Conservation (phyloP, 2,888 invertebrate species). For the Oscheius sp. region DNA sequence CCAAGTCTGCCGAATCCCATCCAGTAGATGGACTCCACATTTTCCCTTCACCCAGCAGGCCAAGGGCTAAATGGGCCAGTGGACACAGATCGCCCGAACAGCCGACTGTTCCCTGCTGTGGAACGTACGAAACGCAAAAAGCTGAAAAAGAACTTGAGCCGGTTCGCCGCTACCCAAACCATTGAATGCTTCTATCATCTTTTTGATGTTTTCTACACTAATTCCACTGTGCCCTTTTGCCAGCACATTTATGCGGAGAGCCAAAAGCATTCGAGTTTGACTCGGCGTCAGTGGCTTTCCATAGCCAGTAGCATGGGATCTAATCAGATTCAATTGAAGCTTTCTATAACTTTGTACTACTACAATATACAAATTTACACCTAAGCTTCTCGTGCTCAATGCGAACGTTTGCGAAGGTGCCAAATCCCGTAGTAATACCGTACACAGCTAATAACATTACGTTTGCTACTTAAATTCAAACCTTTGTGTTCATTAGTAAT, state of each 20-base stretch:
- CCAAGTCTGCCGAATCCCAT: conserved; percentile 65
- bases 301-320: conserved; percentile 78
- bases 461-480: too few relatives aligned
- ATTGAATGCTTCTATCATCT: conserved; percentile 78
- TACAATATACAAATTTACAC: conserved; percentile 68
- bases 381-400: conserved; percentile 75
- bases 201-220: conserved; percentile 75
- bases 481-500: conserved; percentile 76
- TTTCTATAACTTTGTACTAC: conserved; percentile 43
- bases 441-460: conserved; percentile 77
- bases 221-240: conserved; percentile 80
- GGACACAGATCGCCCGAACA: conserved; percentile 79
- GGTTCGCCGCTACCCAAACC: conserved; percentile 71
- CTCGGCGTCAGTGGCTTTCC: conserved; percentile 76
- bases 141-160: conserved; percentile 70
- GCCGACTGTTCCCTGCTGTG: conserved; percentile 79
- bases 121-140: conserved; percentile 78
- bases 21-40: conserved; percentile 61
- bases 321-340: conserved; percentile 77
- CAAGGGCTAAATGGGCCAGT: conserved; percentile 77
- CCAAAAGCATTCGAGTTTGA: conserved; percentile 77
- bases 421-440: conserved; percentile 79
- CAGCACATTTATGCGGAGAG: conserved; percentile 77
- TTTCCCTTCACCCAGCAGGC: conserved; percentile 77
- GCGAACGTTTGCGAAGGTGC: conserved; percentile 76